Conservation (phyloP, 1,140 invertebrate species). For the Drosophila pruinosa region DNA sequence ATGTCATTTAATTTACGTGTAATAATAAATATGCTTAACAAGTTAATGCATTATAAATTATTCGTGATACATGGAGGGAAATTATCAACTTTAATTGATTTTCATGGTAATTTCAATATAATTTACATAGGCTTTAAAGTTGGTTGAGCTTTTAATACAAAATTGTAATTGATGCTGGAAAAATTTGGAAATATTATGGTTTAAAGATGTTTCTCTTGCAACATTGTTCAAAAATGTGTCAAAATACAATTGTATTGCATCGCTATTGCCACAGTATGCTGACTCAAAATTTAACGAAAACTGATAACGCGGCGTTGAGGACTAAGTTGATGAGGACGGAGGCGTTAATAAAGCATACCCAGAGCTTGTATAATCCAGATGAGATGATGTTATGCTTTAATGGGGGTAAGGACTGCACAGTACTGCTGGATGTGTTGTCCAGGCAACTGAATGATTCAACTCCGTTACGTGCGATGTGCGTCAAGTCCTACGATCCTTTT, state of each 20-base stretch:
- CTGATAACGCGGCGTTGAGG: background rate
- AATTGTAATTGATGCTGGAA: background rate
- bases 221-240: background rate
- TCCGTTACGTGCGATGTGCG: constrained; percentile 87
- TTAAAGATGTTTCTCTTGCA: background rate
- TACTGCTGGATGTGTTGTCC: constrained; percentile 89
- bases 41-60: too few relatives aligned
- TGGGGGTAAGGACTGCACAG: constrained; percentile 98
- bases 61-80: too few relatives aligned
- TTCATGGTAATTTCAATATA: background rate
- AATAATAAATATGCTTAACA: too few relatives aligned
- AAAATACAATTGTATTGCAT: background rate
- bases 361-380: constrained; percentile 84
- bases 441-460: constrained; percentile 14
- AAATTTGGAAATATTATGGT: background rate
- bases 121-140: background rate
- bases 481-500: constrained; percentile 90
- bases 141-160: background rate
- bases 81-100: too few relatives aligned
- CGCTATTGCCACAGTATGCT: background rate
- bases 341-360: constrained; percentile 17
- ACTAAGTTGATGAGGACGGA: constrained; percentile 10
- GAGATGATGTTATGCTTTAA: constrained; percentile 96
- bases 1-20: too few relatives aligned
- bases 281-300: background rate